Conservation (phyloP, 2,888 invertebrate genomes). For the Platycheirus albimanus region DNA sequence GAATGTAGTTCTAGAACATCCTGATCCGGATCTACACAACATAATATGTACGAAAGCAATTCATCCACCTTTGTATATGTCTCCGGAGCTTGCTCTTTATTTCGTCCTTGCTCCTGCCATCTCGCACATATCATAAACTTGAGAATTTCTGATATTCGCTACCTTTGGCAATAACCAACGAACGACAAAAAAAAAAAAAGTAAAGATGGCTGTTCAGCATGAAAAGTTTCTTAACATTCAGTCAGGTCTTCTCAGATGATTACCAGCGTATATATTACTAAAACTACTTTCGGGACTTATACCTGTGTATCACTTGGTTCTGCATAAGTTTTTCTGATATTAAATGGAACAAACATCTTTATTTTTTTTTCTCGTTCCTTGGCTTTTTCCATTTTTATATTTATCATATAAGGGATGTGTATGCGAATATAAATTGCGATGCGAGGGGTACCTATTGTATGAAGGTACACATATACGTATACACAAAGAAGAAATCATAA, state of each 20-base stretch:
- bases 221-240: slow-evolving; percentile 57
- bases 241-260: slow-evolving; percentile 67
- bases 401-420: slow-evolving; percentile 66
- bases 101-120: slow-evolving; percentile 39
- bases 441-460: slow-evolving; percentile 25
- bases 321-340: slow-evolving; percentile 73
- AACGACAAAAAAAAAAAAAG: not conserved
- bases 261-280: slow-evolving; percentile 50
- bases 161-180: slow-evolving; percentile 65
- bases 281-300: slow-evolving; percentile 60
- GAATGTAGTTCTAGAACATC: slow-evolving; percentile 5
- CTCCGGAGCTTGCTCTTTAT: slow-evolving; percentile 34
- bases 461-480: not conserved
- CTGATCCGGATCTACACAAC: slow-evolving; percentile 13
- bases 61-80: slow-evolving; percentile 65
- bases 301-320: slow-evolving; percentile 54
- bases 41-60: slow-evolving; percentile 48
- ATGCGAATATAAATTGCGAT: slow-evolving; percentile 60
- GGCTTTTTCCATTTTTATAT: slow-evolving; percentile 49
- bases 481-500: slow-evolving; percentile 63
- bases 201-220: slow-evolving; percentile 49
- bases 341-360: slow-evolving; percentile 68
- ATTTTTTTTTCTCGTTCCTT: slow-evolving; percentile 7
- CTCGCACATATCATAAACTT: slow-evolving; percentile 57
- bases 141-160: slow-evolving; percentile 68